Conservation (phyloP, 2,113 vertebrate genomes). For the Eulemur rufifrons region DNA sequence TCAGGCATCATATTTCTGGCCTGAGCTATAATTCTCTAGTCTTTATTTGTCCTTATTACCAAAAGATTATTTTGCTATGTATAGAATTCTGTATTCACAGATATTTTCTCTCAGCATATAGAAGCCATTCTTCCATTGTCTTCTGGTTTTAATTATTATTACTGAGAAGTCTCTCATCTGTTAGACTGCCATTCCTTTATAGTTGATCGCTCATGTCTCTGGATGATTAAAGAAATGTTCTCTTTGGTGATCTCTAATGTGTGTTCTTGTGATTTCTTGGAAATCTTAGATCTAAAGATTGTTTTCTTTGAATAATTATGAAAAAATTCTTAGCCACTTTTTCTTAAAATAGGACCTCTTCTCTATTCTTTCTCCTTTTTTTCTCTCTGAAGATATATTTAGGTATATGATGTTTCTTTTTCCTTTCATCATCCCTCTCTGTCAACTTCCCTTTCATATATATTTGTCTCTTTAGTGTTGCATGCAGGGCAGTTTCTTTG, state of each 20-base stretch:
- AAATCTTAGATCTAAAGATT: neutral
- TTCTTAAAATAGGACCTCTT: neutral
- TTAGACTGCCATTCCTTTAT: neutral
- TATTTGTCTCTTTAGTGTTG: neutral
- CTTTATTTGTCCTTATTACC: neutral
- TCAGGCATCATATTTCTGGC: neutral
- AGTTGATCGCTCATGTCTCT: neutral
- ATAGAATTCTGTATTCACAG: neutral
- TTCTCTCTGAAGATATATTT: neutral
- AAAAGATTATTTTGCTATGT: neutral
- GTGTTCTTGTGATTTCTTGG: neutral
- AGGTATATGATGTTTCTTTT: neutral
- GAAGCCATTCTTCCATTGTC: neutral
- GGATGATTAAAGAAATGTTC: neutral
- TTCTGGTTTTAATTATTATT: constrained; percentile 2
- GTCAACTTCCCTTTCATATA: neutral
- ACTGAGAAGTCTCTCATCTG: neutral
- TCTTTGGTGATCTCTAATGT: neutral
- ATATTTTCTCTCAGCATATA: neutral
- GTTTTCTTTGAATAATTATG: neutral
- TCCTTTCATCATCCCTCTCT: neutral
- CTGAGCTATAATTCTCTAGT: neutral
- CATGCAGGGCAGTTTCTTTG: neutral
- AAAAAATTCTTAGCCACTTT: neutral
- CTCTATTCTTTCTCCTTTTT: neutral